Evolutionary conservation across 2,888 invertebrate species (phyloP).

Genomic region (Pharmacophagus antenor): DNA sequence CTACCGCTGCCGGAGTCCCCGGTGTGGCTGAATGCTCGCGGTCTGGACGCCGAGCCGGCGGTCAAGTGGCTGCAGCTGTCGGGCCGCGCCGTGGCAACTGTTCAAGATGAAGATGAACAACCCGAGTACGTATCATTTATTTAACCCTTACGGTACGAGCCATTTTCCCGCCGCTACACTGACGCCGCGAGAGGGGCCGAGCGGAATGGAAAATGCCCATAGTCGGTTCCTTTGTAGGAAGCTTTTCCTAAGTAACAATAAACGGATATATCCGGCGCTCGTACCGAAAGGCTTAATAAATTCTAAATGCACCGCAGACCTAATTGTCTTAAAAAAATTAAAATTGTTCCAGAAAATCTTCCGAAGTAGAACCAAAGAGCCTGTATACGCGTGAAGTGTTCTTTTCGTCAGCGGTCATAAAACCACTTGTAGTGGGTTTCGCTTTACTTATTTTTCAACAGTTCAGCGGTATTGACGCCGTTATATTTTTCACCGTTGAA

Average conservation of each 20-base stretch:
- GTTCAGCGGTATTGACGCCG: slow-evolving; percentile 81
- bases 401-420: slow-evolving; percentile 68
- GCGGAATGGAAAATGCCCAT: no score
- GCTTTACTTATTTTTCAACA: slow-evolving; percentile 80
- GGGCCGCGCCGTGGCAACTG: slow-evolving; percentile 59
- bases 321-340: neutral
- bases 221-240: no score
- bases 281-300: no score
- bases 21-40: slow-evolving; percentile 74
- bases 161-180: no score
- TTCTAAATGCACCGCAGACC: no score
- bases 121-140: slow-evolving; percentile 46
- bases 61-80: slow-evolving; percentile 79
- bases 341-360: slow-evolving; percentile 47
- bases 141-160: no score
- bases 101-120: slow-evolving; percentile 50
- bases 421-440: slow-evolving; percentile 73
- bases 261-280: no score
- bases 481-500: slow-evolving; percentile 81
- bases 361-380: slow-evolving; percentile 45
- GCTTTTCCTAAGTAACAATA: no score
- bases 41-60: slow-evolving; percentile 67
- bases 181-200: no score
- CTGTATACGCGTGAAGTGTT: slow-evolving; percentile 71
- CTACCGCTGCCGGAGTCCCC: slow-evolving; percentile 84